Conservation (phyloP, 1,140 invertebrate genomes). For the Brachionus manjavacas region DNA sequence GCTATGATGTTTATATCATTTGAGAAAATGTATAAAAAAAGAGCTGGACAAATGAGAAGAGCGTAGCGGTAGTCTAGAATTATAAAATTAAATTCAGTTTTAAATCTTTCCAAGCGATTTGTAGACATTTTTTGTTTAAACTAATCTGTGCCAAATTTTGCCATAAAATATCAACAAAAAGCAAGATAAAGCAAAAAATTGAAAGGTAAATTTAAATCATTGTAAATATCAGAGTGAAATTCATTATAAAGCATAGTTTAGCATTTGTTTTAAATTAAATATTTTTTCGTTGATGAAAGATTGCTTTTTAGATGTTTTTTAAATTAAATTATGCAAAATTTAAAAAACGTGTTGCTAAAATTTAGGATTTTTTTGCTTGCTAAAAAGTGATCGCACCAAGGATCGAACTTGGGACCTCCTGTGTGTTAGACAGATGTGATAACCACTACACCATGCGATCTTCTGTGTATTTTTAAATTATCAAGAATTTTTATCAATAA, state of each 20-base stretch:
- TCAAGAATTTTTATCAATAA: not conserved
- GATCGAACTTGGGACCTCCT: constrained; percentile 32
- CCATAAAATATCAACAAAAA: not conserved
- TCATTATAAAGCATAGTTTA: constrained; percentile 18
- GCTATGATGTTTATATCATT: constrained; percentile 41
- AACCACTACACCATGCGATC: constrained; percentile 36
- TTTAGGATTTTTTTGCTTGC: not conserved
- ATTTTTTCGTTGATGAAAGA: not conserved
- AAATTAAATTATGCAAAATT: not conserved
- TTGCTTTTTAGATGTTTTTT: not conserved
- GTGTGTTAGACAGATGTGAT: constrained; percentile 35
- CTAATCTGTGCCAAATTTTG: not conserved
- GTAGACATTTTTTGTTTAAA: not conserved
- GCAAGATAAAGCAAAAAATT: not conserved
- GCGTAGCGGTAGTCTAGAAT: constrained; percentile 1
- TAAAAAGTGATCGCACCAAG: constrained; percentile 32
- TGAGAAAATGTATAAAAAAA: constrained; percentile 20
- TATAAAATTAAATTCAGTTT: not conserved
- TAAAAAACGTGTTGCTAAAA: not conserved
- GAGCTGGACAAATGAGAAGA: constrained; percentile 28
- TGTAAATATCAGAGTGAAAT: constrained; percentile 23
- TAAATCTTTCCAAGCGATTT: not conserved
- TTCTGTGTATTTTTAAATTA: not conserved
- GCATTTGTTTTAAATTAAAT: constrained; percentile 29
- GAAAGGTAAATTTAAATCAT: not conserved